Base-by-base conservation (phyloP, 2,797 vertebrate species). In the Halcyon smyrnensis region DNA sequence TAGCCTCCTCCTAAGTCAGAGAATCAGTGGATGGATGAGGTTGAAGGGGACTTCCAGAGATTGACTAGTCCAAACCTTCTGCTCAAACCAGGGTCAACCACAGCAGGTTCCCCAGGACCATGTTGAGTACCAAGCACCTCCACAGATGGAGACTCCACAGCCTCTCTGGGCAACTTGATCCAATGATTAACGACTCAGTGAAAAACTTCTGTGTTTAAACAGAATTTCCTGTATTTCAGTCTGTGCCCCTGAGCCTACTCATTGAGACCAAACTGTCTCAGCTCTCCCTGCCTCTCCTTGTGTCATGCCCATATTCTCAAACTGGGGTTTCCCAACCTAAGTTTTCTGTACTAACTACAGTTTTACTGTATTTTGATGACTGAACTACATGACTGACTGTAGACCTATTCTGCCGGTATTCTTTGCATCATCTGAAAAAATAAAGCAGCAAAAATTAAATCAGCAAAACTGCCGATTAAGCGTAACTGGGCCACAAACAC, bases 91-190 rank as follows among this genome's bases (percentile, higher is more conserved):
- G 8, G 12, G 27, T 77, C 51, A 82, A 64, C 6, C 30, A 17
- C 25, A 46, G 13, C 11, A 73, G 20, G 25, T 6, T 64, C 14
- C 41, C 37, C 41, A 76, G 27, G 45, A 57, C 20, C 37, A 39
- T 2, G 1, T 4, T 1, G 2, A 56, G 23, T 8, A 83, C 27
- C 2, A 11, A 82, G 2, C 3, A 57, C 5, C 56, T 41, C 71
- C 63, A 71, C 0, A 43, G 39, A 68, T 5, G 3, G 9, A 71
- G 27, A 54, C 32, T 30, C 53, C 37, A 43, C 54, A 53, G 34
- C 17, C 23, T 25, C 56, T 50, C 15, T 27, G 3, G 15, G 7
- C 20, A 77, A 34, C 19, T 27, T 54, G 11, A 15, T 59, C 18
- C 57, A 27, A 1, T 4, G 16, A n/a, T 30, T 43, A 39, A 30